These are phyloP conservation scores for Melanotaenia parkinsoni DNA, from an alignment of 2,797 vertebrate genomes.

Conservation along the genomic window DNA sequence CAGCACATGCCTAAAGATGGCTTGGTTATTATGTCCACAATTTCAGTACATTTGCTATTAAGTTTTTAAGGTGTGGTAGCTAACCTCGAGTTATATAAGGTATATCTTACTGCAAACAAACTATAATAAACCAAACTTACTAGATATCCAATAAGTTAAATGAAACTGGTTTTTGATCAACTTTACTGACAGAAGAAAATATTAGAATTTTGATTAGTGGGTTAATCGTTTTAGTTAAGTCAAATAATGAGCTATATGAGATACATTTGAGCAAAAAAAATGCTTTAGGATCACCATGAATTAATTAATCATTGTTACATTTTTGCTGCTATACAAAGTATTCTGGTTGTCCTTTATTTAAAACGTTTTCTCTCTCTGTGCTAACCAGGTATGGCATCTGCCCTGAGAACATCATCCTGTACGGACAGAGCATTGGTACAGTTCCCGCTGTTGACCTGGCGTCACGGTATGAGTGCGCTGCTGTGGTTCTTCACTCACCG, in stretches of 20 bases:
- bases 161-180: background rate
- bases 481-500: slow-evolving; percentile 97
- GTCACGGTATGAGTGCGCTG: slow-evolving; percentile 96
- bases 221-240: too few relatives aligned
- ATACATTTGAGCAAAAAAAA: too few relatives aligned
- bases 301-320: background rate
- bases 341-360: background rate
- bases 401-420: slow-evolving; percentile 96
- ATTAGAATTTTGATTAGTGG: background rate
- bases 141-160: background rate
- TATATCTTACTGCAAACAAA: background rate
- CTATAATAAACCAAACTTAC: background rate
- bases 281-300: background rate
- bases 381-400: slow-evolving; percentile 92
- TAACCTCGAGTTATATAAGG: background rate
- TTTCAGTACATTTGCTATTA: background rate
- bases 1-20: background rate
- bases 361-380: slow-evolving; percentile 7
- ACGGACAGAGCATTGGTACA: slow-evolving; percentile 96
- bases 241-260: too few relatives aligned
- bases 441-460: slow-evolving; percentile 97
- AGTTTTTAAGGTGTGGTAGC: background rate
- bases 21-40: slow-evolving; percentile 13
- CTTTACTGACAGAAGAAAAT: background rate
- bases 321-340: background rate